Base-by-base conservation (phyloP, 1,140 invertebrate genomes). In the Halictus rubicundus region DNA sequence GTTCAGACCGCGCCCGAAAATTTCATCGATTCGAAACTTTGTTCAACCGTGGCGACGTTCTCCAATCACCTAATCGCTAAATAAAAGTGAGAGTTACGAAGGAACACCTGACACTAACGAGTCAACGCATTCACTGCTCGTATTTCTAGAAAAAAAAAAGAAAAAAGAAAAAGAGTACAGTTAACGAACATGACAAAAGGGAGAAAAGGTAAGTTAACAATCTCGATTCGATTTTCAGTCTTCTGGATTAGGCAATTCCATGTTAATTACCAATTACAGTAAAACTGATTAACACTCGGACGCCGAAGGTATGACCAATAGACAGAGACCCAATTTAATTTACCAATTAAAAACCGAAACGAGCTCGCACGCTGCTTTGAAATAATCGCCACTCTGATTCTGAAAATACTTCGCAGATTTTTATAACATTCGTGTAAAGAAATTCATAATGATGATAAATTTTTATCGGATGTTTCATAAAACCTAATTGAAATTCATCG, bases 101-200 rank as follows among this genome's bases (percentile, higher is more conserved):
- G 7, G 54, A 25, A 10, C 23, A 25, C 57, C 57, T 25, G 57
- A 12, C 57, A 25, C 23, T 59, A 23, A 25, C 57, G 57, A 66
- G 39, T 66, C 64, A 74, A 74, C 32, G 19, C n/a, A 25, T 66
- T 66, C 72, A 25, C 46, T 21, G 32, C 46, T 72, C n/a, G 57
- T 23, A 9, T n/a, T n/a, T 23, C 21, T 23, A 21, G 9, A 42
- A 12, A 42, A 46, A 14, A 12, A 12, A 12, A 14, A 46, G 9
- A 54, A 4, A 21, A 8, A 54, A 4, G 4, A n/a, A 54, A 1
- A 39, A 54, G 16, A 57, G 75, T 77, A n/a, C n/a, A 57, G 8
- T n/a, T 57, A 57, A n/a, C 54, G n/a, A 57, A 57, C 8, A 7
- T 1, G 7, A n/a, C 21, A 57, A 57, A 21, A n/a, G 9, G 6